Percentiles rank a stretch among this genome's conserved stretches.
These are phyloP conservation scores for Parasteatoda lunata DNA, from an alignment of 2,888 invertebrate species.

Conservation along the genomic window DNA sequence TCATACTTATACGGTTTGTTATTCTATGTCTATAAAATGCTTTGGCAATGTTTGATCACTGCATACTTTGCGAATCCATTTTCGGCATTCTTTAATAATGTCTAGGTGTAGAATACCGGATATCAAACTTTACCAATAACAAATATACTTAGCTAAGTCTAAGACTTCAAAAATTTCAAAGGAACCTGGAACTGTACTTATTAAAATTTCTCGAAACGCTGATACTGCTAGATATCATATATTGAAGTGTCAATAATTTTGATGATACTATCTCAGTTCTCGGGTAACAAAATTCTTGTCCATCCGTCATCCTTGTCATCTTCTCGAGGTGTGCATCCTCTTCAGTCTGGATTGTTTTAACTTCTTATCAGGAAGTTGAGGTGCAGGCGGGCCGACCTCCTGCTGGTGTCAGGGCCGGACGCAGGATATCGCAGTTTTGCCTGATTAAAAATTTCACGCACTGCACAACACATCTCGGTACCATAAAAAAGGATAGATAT, in stretches of 20 bases:
- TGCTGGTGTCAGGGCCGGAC: slow-evolving; percentile 19
- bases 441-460: slow-evolving; percentile 42
- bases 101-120: not conserved
- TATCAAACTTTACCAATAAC: not conserved
- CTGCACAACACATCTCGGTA: not conserved
- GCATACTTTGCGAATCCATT: not conserved
- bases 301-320: slow-evolving; percentile 34
- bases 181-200: too few relatives aligned
- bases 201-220: too few relatives aligned
- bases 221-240: not conserved
- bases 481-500: not conserved
- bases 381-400: slow-evolving; percentile 20
- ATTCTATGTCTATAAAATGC: too few relatives aligned
- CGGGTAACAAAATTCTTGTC: slow-evolving; percentile 10
- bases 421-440: not conserved
- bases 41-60: too few relatives aligned
- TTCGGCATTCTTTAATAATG: not conserved
- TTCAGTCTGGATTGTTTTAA: slow-evolving; percentile 33
- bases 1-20: too few relatives aligned
- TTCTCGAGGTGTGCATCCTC: slow-evolving; percentile 39
- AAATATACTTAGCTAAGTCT: not conserved
- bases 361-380: slow-evolving; percentile 31
- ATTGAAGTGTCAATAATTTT: not conserved
- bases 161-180: not conserved
- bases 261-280: not conserved